Evolutionary conservation across 2,888 invertebrate genomes (phyloP), one percentile per base, ranked within the genome.

Genomic region (Lithophane socia): DNA sequence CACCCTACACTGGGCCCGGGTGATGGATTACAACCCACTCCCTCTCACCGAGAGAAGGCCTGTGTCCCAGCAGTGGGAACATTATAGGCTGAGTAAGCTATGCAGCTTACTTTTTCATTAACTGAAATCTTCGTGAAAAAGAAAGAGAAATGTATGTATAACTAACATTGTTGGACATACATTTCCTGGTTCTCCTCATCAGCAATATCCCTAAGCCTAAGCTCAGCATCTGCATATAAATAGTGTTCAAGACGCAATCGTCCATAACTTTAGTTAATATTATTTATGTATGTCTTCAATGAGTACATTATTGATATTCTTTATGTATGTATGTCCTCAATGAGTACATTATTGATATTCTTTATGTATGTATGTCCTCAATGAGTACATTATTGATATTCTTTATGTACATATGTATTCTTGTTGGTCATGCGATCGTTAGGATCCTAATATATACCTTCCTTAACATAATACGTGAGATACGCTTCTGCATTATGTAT

Each of bases 401-500:
- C 61, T 79, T 69, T 75, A 79, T 66, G 66, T 82, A 47, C 54
- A 58, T 80, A 29, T 83, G 80, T 83, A 80, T 77, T 80, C 77
- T 79, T 87, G 80, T 83, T 75, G 82, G 85, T 73, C 84, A 82
- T 79, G 47, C 68, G 69, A 80, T 83, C 83, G 86, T 85, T 84
- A 88, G 70, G 63, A 54, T 49, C 68, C 70, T 87, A 88, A 87
- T 85, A 86, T 87, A 88, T 87, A 85, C 83, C 63, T 69, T 73
- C 82, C 80, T 84, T 85, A 84, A 85, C 86, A 88, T 88, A 88
- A 88, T 85, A 88, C 68, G 79, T 47, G 66, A 76, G 68, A 87
- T 79, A 84, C 74, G 67, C 84, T 82, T 21, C 70, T 88, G 88
- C 88, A 88, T 88, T 86, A 88, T 88, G 88, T 86, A 87, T 88